Percentiles rank a stretch among this genome's conserved stretches.
These are phyloP conservation scores for Sitta carolinensis DNA, from an alignment of 2,797 vertebrate species.

Conservation along the genomic window DNA sequence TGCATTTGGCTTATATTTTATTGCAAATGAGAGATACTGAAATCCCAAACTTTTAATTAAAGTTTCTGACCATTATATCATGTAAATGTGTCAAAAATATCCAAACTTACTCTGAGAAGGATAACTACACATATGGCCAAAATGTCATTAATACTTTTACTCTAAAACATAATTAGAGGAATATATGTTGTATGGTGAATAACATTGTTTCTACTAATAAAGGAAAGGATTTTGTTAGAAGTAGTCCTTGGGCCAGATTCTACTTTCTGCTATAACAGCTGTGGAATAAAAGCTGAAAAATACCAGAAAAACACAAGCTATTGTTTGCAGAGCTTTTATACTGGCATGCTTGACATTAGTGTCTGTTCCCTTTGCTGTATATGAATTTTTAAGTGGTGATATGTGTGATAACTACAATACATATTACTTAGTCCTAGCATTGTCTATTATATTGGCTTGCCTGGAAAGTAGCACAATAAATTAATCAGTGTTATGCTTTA, in stretches of 20 bases:
- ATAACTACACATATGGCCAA: background rate
- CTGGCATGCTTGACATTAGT: background rate
- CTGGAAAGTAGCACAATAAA: background rate
- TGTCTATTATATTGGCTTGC: background rate
- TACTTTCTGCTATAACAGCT: background rate
- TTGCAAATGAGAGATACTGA: constrained; percentile 19
- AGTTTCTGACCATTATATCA: constrained; percentile 10
- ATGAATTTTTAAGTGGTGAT: background rate
- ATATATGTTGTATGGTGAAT: background rate
- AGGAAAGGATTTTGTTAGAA: background rate
- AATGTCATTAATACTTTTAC: background rate
- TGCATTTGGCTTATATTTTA: constrained; percentile 12
- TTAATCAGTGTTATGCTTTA: background rate
- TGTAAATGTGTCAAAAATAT: background rate
- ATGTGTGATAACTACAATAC: background rate
- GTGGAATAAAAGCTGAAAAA: background rate
- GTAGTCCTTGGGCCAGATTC: background rate
- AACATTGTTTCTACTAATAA: background rate
- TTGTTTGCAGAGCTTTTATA: background rate
- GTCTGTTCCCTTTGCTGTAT: background rate
- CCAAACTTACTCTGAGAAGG: constrained; percentile 3
- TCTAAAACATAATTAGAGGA: background rate
- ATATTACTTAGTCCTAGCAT: background rate
- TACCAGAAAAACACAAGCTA: background rate
- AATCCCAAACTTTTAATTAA: background rate